These are phyloP conservation scores for Phortica variegata DNA, from an alignment of 1,140 invertebrate genomes.

Conservation along the genomic window DNA sequence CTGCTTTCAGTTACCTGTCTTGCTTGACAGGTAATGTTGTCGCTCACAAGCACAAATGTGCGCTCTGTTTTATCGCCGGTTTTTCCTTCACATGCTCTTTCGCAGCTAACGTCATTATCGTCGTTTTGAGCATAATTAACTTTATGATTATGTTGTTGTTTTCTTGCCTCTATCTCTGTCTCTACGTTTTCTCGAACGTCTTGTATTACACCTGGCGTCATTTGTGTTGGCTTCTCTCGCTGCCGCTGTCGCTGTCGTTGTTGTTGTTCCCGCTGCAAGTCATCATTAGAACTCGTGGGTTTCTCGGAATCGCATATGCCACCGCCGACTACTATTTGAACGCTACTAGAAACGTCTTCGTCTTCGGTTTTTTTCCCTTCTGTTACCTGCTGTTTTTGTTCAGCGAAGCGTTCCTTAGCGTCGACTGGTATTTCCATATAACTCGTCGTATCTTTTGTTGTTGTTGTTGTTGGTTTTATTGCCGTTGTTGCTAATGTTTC, in stretches of 20 bases:
- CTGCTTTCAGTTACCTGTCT: constrained; percentile 2
- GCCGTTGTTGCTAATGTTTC: too few relatives aligned
- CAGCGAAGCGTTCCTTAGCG: constrained; percentile 5
- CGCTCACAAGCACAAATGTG: too few relatives aligned
- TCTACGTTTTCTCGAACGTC: constrained; percentile 37
- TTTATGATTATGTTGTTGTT: constrained; percentile 3
- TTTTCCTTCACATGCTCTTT: too few relatives aligned
- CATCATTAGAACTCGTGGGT: too few relatives aligned
- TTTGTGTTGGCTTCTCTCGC: constrained; percentile 17
- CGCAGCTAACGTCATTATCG: too few relatives aligned
- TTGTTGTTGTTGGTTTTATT: too few relatives aligned
- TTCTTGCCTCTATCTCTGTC: constrained; percentile 18
- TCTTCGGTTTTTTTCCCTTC: constrained; percentile 11
- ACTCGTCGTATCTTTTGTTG: too few relatives aligned
- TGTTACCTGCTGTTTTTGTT: constrained; percentile 21
- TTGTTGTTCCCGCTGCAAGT: constrained; percentile 5
- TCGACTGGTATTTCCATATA: constrained; percentile 2
- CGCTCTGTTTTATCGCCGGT: not conserved
- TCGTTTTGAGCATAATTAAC: too few relatives aligned
- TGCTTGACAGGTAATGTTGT: constrained; percentile 3
- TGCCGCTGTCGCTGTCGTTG: constrained; percentile 11
- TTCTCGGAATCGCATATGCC: too few relatives aligned
- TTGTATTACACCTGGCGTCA: constrained; percentile 19
- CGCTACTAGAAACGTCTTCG: too few relatives aligned
- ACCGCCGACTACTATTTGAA: too few relatives aligned